Evolutionary conservation across 2,888 invertebrate species (phyloP).

Genomic region (Dioctria rufipes): DNA sequence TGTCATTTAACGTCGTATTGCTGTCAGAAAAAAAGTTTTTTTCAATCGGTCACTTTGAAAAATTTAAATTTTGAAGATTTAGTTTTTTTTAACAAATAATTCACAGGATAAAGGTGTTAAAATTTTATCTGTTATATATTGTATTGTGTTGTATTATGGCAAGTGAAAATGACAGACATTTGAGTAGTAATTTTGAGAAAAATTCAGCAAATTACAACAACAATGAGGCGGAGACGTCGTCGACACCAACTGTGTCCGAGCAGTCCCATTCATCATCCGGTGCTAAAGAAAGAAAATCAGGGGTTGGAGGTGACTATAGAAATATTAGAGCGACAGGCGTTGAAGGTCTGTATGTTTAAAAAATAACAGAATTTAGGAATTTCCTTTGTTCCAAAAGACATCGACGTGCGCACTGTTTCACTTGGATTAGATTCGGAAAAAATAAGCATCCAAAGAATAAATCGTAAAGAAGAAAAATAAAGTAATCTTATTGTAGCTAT

Average conservation of each 20-base stretch:
- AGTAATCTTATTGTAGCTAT: too few species aligned
- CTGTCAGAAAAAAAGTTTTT: conserved; percentile 19
- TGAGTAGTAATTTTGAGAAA: conserved; percentile 51
- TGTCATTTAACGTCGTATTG: conserved; percentile 39
- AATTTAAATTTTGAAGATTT: neutral
- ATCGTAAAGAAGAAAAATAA: too few species aligned
- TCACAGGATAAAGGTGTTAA: neutral
- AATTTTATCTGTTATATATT: neutral
- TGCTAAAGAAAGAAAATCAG: conserved; percentile 17
- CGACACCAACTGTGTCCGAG: conserved; percentile 27
- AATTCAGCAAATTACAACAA: conserved; percentile 50
- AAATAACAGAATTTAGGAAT: too few species aligned
- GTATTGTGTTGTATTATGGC: conserved; percentile 53
- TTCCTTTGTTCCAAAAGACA: too few species aligned
- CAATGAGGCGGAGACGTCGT: conserved; percentile 41
- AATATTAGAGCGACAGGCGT: conserved; percentile 33
- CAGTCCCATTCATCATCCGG: neutral
- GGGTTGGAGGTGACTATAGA: conserved; percentile 21
- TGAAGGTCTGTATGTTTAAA: conserved; percentile 13
- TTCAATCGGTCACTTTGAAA: neutral
- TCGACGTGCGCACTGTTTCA: neutral
- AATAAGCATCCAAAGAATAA: too few species aligned
- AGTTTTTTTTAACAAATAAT: neutral
- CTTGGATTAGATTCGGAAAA: too few species aligned
- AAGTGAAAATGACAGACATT: conserved; percentile 48